A percentile compares a stretch with the other conserved stretches of the same genome.
Conservation (phyloP, 2,113 vertebrate genomes). For the Erythrocebus patas region DNA sequence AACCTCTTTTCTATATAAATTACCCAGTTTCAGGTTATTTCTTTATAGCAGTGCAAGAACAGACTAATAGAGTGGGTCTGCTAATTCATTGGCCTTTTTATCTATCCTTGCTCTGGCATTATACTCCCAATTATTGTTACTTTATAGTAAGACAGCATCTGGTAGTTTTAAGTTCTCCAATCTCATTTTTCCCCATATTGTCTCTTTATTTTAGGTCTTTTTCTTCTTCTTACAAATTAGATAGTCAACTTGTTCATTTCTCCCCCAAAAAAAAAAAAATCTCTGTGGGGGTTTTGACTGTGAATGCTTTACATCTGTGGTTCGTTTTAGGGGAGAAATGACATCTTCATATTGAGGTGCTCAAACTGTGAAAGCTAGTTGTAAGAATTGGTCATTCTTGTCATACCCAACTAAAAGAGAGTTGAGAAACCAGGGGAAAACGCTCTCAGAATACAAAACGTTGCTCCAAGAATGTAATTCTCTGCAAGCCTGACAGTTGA, state of each 20-base stretch:
- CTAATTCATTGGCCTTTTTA: neutral
- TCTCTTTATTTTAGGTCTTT: neutral
- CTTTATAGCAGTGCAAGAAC: no score
- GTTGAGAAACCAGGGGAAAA: no score
- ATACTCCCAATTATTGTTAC: neutral
- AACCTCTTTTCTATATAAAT: no score
- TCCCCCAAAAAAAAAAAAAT: neutral
- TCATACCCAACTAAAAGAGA: no score
- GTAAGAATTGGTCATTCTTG: no score
- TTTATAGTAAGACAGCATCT: neutral
- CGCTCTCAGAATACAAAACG: no score
- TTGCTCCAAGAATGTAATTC: no score
- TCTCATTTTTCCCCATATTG: neutral
- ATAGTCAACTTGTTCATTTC: neutral
- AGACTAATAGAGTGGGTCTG: neutral
- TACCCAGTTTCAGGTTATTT: no score
- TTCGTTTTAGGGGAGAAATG: neutral
- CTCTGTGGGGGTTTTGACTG: neutral
- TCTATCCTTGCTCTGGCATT: neutral
- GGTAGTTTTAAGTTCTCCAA: neutral
- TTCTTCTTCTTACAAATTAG: neutral
- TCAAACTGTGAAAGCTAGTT: neutral
- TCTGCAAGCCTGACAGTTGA: no score
- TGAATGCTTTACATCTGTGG: neutral
- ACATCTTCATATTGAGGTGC: neutral